phyloP scores from a whole-genome alignment of 2,113 vertebrate genomes.

The Apeltes quadracus region DNA sequence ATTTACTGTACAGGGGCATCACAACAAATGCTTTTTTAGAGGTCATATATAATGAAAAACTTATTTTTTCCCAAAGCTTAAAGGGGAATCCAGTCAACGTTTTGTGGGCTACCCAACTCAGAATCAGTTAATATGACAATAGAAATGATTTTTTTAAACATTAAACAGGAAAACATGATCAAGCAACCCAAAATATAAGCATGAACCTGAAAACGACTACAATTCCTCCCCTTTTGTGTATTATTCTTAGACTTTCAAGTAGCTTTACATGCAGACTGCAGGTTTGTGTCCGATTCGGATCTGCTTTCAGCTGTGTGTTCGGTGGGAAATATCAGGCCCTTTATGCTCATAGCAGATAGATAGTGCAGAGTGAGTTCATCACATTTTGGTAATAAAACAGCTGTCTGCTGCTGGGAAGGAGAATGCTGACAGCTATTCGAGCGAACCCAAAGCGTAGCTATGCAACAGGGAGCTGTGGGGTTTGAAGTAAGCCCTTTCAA shows the following conservation, averaged over 20 bases:
- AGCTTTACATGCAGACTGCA: background rate
- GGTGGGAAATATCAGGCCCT: background rate
- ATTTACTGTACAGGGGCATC: background rate
- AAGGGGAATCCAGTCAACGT: background rate
- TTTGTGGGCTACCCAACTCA: background rate
- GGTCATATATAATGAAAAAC: background rate
- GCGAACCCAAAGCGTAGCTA: background rate
- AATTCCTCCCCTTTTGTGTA: background rate
- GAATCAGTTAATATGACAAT: background rate
- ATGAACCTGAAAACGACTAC: background rate
- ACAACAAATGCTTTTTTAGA: background rate
- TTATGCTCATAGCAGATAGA: background rate
- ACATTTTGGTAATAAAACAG: slow-evolving; percentile 1
- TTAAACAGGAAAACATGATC: background rate
- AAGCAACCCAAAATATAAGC: background rate
- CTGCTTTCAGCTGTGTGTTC: background rate
- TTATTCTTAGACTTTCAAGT: background rate
- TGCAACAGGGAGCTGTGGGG: background rate
- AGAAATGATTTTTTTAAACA: background rate
- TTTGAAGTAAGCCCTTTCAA: background rate
- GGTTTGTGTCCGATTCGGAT: background rate
- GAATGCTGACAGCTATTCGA: background rate
- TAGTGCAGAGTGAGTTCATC: background rate
- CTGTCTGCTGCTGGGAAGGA: background rate
- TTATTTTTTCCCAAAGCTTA: background rate